Evolutionary conservation across 2,113 vertebrate species (phyloP), one percentile per base, ranked within the genome.

Genomic region (Corydoras maculifer): DNA sequence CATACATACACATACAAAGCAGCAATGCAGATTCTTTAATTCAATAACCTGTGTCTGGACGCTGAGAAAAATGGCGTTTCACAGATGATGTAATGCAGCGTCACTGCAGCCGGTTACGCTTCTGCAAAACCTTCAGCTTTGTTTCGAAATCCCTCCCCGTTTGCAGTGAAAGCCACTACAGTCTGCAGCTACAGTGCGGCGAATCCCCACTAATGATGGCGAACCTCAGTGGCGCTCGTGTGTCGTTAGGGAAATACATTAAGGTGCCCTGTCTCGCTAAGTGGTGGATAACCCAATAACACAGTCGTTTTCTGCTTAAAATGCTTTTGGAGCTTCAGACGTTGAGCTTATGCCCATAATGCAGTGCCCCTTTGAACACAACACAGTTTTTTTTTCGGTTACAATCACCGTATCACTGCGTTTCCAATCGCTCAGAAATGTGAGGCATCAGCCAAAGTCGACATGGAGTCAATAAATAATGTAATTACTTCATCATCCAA

Each of bases 261-360:
- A 80, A 77, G 53, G 31, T 57, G 67, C 79, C 76, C 69, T 79
- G 79, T 66, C 79, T 77, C 80, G 67, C 77, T 90, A 86, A 90
- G 89, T 89, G 88, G 84, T 81, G 75, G 32, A 78, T 91, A 90
- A 91, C 84, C 82, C 85, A 80, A 91, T 91, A 89, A 81, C 35
- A 82, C 71, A 71, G 2, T 63, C 77, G 80, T 81, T 74, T 84
- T 84, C 85, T 78, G 83, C 86, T 89, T 89, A 87, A 89, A 83
- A 85, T 82, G 82, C 87, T 88, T 87, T 90, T 86, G 78, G 85
- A 83, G 79, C 82, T 75, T 77, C 58, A 83, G 81, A 78, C 76
- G 78, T 78, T 69, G 79, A 76, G 77, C 83, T 64, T 71, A 81
- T 75, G 72, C 80, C 79, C 69, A 69, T 82, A 79, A 83, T 85